Percentiles rank a stretch among this genome's conserved stretches.
These are phyloP conservation scores for Hyposoter dolosus DNA, from an alignment of 2,888 invertebrate species.

Conservation along the genomic window DNA sequence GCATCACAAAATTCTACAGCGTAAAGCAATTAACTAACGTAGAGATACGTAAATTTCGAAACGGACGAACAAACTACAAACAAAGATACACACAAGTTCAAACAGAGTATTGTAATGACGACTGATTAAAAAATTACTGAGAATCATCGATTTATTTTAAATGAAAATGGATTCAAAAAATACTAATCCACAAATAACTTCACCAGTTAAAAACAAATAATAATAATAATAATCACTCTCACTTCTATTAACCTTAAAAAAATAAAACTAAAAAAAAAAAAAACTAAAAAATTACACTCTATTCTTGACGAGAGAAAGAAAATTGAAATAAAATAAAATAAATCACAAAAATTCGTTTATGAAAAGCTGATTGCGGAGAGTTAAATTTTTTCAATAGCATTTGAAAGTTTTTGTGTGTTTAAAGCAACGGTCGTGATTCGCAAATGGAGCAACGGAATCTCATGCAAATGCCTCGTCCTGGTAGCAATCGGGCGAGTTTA, in stretches of 20 bases:
- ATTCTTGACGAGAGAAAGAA: background rate
- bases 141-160: slow-evolving; percentile 70
- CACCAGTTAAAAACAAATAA: background rate
- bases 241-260: background rate
- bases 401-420: background rate
- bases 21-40: slow-evolving; percentile 70
- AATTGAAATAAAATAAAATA: background rate
- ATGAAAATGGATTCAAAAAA: too few species aligned
- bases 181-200: slow-evolving; percentile 69
- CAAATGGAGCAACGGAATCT: slow-evolving; percentile 1
- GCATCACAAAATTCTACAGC: slow-evolving; percentile 45
- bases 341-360: background rate
- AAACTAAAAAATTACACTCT: background rate
- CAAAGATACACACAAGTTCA: background rate
- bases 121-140: slow-evolving; percentile 74
- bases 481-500: background rate
- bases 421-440: background rate
- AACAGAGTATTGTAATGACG: slow-evolving; percentile 63
- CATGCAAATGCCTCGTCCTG: slow-evolving; percentile 1
- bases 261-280: background rate
- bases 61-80: slow-evolving; percentile 60
- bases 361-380: too few species aligned
- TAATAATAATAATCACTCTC: background rate
- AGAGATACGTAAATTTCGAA: slow-evolving; percentile 72
- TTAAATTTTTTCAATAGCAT: background rate